Evolutionary conservation across 2,113 vertebrate genomes (phyloP).

Genomic region (Saguinus midas): DNA sequence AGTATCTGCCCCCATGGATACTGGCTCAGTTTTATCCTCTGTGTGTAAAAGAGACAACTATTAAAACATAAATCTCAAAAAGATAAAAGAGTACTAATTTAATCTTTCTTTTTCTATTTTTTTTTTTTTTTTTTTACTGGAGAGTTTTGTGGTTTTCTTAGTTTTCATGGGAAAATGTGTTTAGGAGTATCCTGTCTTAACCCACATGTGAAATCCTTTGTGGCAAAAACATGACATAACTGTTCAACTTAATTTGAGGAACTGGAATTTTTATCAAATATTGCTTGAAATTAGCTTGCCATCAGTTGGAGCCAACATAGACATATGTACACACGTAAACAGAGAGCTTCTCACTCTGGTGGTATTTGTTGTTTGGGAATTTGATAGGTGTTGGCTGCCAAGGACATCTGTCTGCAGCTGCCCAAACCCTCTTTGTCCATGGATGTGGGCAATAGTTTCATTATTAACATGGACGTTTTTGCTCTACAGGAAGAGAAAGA

Average conservation of each 20-base stretch:
- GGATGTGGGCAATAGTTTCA: not conserved
- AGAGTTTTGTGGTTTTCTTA: not conserved
- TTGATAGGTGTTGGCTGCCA: not conserved
- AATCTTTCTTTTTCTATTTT: not conserved
- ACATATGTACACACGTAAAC: not conserved
- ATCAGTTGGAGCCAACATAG: not conserved
- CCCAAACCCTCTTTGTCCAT: not conserved
- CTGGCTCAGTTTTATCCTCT: not conserved
- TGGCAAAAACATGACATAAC: conserved; percentile 39
- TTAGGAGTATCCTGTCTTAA: conserved; percentile 19
- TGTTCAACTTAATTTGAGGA: conserved; percentile 8
- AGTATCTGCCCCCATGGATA: not conserved
- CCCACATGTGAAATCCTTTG: conserved; percentile 13
- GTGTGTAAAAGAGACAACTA: not conserved
- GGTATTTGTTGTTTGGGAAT: not conserved
- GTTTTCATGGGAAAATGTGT: not conserved
- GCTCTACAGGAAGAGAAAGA: conserved; percentile 11
- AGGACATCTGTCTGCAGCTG: not conserved
- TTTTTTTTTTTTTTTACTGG: not conserved
- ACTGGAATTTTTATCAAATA: conserved; percentile 14
- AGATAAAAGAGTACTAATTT: not conserved
- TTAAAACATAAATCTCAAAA: conserved; percentile 36
- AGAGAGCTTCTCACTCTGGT: not conserved
- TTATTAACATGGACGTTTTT: not conserved
- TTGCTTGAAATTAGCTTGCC: not conserved